Percentiles rank a stretch among this genome's conserved stretches.
These are phyloP conservation scores for Agrochola circellaris DNA, from an alignment of 2,888 invertebrate genomes.

Conservation along the genomic window DNA sequence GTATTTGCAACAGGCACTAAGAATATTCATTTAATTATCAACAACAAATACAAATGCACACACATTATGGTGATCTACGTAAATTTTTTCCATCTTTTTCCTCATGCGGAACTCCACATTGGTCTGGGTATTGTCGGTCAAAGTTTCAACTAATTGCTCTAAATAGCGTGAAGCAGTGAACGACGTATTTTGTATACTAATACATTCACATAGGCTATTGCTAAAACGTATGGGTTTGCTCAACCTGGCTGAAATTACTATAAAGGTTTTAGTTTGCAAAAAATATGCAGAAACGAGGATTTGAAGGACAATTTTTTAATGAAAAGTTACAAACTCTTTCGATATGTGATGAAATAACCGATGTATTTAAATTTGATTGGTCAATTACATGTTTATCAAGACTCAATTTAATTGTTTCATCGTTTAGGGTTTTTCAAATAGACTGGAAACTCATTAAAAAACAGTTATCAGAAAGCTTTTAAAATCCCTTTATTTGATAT, in stretches of 20 bases:
- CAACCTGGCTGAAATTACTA: constrained; percentile 17
- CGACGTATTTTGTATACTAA: constrained; percentile 54
- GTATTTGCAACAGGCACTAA: not conserved
- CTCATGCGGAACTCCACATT: constrained; percentile 46
- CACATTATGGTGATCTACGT: constrained; percentile 2
- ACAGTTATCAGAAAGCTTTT: not conserved
- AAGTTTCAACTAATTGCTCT: constrained; percentile 55
- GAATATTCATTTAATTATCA: constrained; percentile 1
- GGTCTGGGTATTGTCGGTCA: constrained; percentile 41
- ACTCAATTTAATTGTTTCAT: not conserved
- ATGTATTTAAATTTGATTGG: not conserved
- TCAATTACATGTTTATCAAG: not conserved
- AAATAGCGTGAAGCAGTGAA: constrained; percentile 60
- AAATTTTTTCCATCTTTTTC: constrained; percentile 25
- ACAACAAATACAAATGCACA: not conserved
- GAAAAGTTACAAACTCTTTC: too few species aligned
- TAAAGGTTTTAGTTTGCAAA: constrained; percentile 11
- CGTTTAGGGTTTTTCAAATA: not conserved
- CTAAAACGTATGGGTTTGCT: constrained; percentile 23
- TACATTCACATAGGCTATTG: constrained; percentile 40
- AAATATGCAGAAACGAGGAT: constrained; percentile 12
- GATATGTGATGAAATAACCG: not conserved
- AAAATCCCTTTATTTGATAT: not conserved
- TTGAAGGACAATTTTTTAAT: too few species aligned
- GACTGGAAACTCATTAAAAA: not conserved